Evolutionary conservation across 2,113 vertebrate species (phyloP), one percentile per base, ranked within the genome.

Genomic region (Ondatra zibethicus): DNA sequence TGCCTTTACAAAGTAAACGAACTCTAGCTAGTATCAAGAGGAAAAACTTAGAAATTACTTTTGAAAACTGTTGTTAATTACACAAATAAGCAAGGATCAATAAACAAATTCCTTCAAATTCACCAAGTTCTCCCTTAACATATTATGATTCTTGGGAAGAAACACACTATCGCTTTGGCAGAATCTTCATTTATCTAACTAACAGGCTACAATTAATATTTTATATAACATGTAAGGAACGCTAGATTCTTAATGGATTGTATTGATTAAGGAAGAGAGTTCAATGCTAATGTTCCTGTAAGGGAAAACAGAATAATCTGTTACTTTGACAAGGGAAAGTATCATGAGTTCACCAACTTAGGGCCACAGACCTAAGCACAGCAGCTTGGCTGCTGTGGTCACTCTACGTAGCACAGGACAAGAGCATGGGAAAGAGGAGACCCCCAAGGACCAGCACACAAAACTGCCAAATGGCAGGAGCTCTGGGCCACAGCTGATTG

Each of bases 131-230:
- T 95, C 77, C 80, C 77, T 97, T 90, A 91, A 97, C 91, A 84
- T 90, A 96, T 50, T 82, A 77, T 39, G 58, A 90, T 80, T 94
- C 55, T 89, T 90, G 31, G 58, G 88, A 95, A 91, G 78, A 94
- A 95, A 92, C 36, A 95, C 89, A 77, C 47, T 70, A 89, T 93
- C 86, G 89, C 77, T 93, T 61, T 52, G 86, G 77, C 91, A 52
- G 75, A 95, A 95, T 93, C 88, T 97, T 98, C 98, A 97, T 97
- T 97, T 97, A 97, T 95, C 96, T 95, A 95, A 94, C 97, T 97
- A 96, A 98, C 3, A 97, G 94, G 96, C 93, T 45, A 52, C 76
- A 98, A 98, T 98, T 98, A 98, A 97, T 98, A 98, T 98, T 99
- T 98, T 96, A 98, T 96, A 97, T 95, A 76, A 91, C 93, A 97